Evolutionary conservation across 2,888 invertebrate genomes (phyloP), one percentile per base, ranked within the genome.

Genomic region (Sphaerophoria taeniata): DNA sequence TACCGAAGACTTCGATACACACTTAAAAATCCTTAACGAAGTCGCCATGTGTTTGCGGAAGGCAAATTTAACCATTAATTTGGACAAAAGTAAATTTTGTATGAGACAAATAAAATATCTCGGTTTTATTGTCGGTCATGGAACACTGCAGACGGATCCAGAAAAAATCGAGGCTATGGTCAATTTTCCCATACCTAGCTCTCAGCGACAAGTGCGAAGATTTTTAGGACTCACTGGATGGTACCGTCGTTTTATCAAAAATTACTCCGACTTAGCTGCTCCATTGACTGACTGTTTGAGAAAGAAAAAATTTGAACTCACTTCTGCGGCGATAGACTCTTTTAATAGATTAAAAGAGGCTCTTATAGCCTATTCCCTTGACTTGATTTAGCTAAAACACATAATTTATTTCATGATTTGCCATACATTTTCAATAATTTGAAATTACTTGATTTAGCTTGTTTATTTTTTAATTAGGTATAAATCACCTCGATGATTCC

Each of bases 71-170:
- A 56, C 56, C 34, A 56, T 56, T 0, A 56, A 56, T 5, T n/a
- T 56, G 34, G 56, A 56, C n/a, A 56, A 56, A 6, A 45, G 45
- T 12, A 45, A 45, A 12, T 56, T 56, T 7, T 34, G 55, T 3
- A 55, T 34, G 55, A 12, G 12, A n/a, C n/a, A 55, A n/a, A 34
- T 12, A 33, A 14, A 55, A 12, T 34, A 55, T 9, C 34, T 31
- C 24, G 11, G 6, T 2, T 33, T 3, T 5, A 55, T 55, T 1
- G 33, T 45, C 45, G 12, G 45, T 12, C 45, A 45, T 45, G 45
- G 45, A 11, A 45, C 45, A 7, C 12, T 45, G 45, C 45, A 45
- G 12, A 45, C 45, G 3, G 12, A 45, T 45, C 45, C 45, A 11
- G 45, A 6, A 7, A 55, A 33, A 4, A 55, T 24, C 11, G 55